Conservation (phyloP, 2,113 vertebrate species). For the Urocitellus parryii region DNA sequence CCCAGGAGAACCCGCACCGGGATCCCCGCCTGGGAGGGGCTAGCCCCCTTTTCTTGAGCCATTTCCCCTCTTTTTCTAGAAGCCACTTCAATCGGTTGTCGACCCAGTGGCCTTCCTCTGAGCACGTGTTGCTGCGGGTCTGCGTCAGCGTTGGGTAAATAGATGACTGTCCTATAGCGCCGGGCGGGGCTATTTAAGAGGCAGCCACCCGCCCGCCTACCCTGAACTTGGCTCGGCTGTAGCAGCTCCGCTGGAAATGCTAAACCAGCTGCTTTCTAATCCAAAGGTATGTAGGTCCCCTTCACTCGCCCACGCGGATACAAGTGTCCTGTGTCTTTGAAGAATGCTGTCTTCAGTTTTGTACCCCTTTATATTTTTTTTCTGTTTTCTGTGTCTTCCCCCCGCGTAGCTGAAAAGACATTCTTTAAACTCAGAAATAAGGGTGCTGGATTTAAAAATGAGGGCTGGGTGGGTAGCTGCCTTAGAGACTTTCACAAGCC, state of each 20-base stretch:
- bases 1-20: rapidly evolving
- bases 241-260: not conserved
- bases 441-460: not conserved
- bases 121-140: slow-evolving; percentile 67
- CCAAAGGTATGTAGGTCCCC: slow-evolving; percentile 82
- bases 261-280: not conserved
- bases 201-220: not conserved
- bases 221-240: slow-evolving; percentile 62
- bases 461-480: not conserved
- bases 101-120: slow-evolving; percentile 56
- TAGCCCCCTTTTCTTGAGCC: rapidly evolving
- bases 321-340: not conserved
- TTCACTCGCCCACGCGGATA: not conserved
- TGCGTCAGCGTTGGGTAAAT: slow-evolving; percentile 87
- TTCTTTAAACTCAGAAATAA: not conserved
- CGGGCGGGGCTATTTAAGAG: slow-evolving; percentile 87
- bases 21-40: not conserved
- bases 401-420: not conserved
- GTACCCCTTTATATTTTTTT: not conserved
- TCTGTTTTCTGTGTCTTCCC: not conserved
- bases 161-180: slow-evolving; percentile 61
- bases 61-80: not conserved
- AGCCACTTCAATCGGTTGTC: slow-evolving; percentile 66
- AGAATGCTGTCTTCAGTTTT: not conserved
- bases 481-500: not conserved